Conservation (phyloP, 2,888 invertebrate species). For the Patella ulyssiponensis region DNA sequence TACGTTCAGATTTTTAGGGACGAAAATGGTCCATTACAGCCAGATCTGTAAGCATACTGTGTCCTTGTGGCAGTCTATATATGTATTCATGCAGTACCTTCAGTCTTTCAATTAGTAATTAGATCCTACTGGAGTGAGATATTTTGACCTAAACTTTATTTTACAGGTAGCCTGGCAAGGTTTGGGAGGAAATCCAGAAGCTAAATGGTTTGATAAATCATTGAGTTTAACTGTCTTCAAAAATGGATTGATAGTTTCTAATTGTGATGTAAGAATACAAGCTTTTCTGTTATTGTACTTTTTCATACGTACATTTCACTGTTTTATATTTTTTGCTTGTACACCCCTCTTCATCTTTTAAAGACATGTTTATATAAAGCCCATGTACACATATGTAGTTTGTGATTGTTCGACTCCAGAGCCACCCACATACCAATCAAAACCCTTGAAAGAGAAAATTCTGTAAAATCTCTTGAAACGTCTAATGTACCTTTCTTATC, state of each 20-base stretch:
- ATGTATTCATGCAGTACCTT: too few relatives aligned
- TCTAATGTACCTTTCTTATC: too few relatives aligned
- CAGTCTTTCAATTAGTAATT: too few relatives aligned
- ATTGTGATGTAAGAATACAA: slow-evolving; percentile 75
- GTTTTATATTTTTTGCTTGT: neutral
- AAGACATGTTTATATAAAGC: too few relatives aligned
- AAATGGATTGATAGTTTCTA: slow-evolving; percentile 75
- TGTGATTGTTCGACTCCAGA: too few relatives aligned
- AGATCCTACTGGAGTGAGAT: too few relatives aligned
- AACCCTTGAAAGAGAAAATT: too few relatives aligned
- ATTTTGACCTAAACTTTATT: slow-evolving; percentile 4
- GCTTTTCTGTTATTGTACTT: slow-evolving; percentile 3
- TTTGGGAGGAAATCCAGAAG: slow-evolving; percentile 75
- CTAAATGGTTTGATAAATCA: slow-evolving; percentile 78
- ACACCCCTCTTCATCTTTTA: too few relatives aligned
- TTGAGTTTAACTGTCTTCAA: slow-evolving; percentile 73
- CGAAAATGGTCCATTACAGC: neutral
- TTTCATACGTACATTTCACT: neutral
- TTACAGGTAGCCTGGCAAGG: slow-evolving; percentile 68
- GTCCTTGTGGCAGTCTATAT: too few relatives aligned
- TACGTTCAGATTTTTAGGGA: neutral
- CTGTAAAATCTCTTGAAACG: too few relatives aligned
- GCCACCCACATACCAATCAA: too few relatives aligned
- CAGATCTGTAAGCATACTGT: neutral
- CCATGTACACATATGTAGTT: too few relatives aligned